These are phyloP conservation scores for Rhopalosiphum padi DNA, from an alignment of 1,140 invertebrate species.

Conservation along the genomic window DNA sequence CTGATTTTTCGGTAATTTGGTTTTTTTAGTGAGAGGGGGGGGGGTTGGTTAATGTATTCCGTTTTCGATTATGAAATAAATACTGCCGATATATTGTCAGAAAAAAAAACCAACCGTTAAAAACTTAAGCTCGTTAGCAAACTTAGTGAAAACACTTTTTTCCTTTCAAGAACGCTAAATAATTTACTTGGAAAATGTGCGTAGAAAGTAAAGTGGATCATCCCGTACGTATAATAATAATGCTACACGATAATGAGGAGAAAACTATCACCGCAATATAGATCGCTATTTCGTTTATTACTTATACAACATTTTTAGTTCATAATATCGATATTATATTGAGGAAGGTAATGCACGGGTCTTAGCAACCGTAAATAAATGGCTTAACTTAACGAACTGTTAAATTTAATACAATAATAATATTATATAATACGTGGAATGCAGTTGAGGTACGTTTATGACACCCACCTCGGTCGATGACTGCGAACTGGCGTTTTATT, in stretches of 20 bases:
- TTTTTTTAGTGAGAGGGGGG: no score
- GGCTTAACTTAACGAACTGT: not conserved
- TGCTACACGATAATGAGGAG: not conserved
- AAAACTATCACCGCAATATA: not conserved
- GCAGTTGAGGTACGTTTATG: not conserved
- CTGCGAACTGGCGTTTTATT: not conserved
- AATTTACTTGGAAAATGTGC: not conserved
- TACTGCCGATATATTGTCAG: no score
- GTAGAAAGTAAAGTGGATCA: not conserved
- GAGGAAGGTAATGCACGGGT: not conserved
- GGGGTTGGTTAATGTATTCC: no score
- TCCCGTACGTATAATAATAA: not conserved
- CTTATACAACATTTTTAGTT: not conserved
- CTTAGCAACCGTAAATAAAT: not conserved
- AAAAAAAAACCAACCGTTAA: no score
- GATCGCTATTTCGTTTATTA: not conserved
- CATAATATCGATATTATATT: not conserved
- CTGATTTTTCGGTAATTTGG: no score
- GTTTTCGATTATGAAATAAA: no score
- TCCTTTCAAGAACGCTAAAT: not conserved
- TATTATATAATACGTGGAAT: not conserved
- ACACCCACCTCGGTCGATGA: not conserved
- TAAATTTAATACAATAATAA: not conserved
- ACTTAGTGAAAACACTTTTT: not conserved
- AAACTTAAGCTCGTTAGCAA: no score